Conservation (phyloP, 1,140 invertebrate species). For the Cydia amplana region DNA sequence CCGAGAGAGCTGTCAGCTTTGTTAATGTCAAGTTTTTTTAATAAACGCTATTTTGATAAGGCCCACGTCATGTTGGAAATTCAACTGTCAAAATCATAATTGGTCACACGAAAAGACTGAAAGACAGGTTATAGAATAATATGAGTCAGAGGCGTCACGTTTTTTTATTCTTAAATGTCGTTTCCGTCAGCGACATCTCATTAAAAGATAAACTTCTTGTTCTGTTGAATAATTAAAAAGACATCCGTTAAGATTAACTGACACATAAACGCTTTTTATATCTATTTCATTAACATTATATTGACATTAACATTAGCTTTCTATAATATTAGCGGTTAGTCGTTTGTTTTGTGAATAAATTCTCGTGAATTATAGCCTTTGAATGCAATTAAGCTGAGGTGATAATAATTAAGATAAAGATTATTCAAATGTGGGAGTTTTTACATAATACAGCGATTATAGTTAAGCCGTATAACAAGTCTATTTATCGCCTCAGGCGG, state of each 20-base stretch:
- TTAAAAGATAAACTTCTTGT: constrained; percentile 27
- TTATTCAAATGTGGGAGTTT: constrained; percentile 17
- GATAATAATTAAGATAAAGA: constrained; percentile 22
- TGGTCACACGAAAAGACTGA: constrained; percentile 72
- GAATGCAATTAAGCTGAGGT: constrained; percentile 21
- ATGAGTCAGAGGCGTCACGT: constrained; percentile 47
- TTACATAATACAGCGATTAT: constrained; percentile 29
- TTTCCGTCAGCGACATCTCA: constrained; percentile 7
- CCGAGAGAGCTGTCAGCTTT: constrained; percentile 75
- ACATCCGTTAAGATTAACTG: constrained; percentile 1
- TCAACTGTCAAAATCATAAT: constrained; percentile 80
- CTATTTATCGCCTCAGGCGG: not conserved
- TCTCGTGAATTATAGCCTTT: not conserved
- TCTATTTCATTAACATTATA: constrained; percentile 32
- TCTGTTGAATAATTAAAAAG: constrained; percentile 29
- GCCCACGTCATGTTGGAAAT: constrained; percentile 80
- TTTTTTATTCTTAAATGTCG: constrained; percentile 30
- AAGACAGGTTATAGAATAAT: constrained; percentile 63
- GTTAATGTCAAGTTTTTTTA: constrained; percentile 74
- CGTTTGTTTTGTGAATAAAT: constrained; percentile 30
- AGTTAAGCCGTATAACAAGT: constrained; percentile 22
- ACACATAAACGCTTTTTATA: constrained; percentile 18
- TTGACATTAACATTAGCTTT: constrained; percentile 30
- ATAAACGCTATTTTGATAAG: constrained; percentile 81
- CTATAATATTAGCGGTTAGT: constrained; percentile 13